Base-by-base conservation (phyloP, 92 coral and sea anemone genomes). In the Pocillopora meandrina region DNA sequence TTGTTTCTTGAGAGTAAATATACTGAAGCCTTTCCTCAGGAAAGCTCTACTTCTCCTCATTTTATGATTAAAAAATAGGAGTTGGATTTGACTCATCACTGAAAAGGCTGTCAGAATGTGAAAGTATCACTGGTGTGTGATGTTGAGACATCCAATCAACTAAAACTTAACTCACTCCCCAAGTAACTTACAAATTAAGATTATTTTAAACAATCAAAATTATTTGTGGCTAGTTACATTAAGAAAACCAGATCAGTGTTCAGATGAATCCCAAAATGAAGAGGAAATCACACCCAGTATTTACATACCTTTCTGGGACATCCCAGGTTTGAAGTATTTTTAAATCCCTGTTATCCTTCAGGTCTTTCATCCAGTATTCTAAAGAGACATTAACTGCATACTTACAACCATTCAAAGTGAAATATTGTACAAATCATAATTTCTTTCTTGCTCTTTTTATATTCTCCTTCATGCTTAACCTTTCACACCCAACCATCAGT, bases 301-400 rank as follows among this genome's bases (percentile, higher is more conserved):
- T 12, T 10, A 59, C 89, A 63, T 78, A 96, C 98, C 95, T 96
- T 26, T 92, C 93, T 17, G 92, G 93, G 35, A 88, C 90, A 84
- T 94, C 89, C 92, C 96, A 94, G 1, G 96, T 77, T 10, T 72
- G 63, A 31, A 87, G 82, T 65, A 94, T 77, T 72, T 85, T 87
- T 78, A 94, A 90, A 88, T 96, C 99, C 84, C 99, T 94, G 88
- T 96, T 96, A 88, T 96, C 99, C 60, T 63, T 92, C 78, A 96
- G 83, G 20, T 94, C 94, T 75, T 61, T 75, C 80, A 87, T 86
- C 98, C 98, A 96, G 26, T 88, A 87, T 81, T 91, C 99, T 96
- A 62, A 15, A 64, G 35, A 13, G 21, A 21, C 23, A 56, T 21
- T 21, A 20, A 16, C 14, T 75, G 49, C 47, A 19, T 2, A 0